A percentile compares a stretch with the other conserved stretches of the same genome.
phyloP scores from a whole-genome alignment of 1,140 invertebrate species.

The Diachasmimorpha longicaudata region DNA sequence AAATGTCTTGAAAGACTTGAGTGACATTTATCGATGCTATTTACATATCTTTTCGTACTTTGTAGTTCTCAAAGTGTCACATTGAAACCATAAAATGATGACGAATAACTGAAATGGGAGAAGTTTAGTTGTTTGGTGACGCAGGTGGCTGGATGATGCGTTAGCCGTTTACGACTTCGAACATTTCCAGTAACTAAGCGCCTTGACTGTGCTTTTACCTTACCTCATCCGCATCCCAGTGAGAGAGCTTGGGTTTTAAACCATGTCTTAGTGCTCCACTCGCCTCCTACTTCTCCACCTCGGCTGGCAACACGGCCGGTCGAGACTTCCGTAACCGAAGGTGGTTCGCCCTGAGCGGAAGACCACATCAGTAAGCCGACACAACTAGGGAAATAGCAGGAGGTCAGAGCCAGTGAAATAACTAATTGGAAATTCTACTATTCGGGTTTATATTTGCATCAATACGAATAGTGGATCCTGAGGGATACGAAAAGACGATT shows the following conservation, averaged over 20 bases:
- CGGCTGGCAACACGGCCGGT: neutral
- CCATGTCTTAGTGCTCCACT: neutral
- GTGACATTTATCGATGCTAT: neutral
- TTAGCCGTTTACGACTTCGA: slow-evolving; percentile 28
- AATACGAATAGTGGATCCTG: slow-evolving; percentile 18
- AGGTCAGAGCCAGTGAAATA: slow-evolving; percentile 27
- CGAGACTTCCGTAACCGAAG: neutral
- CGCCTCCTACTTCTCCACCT: too few species aligned
- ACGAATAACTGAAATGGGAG: slow-evolving; percentile 13
- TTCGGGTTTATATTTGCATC: slow-evolving; percentile 30
- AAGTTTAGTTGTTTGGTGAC: slow-evolving; percentile 28
- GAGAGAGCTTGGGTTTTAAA: neutral
- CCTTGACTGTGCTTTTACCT: slow-evolving; percentile 3
- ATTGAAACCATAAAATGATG: slow-evolving; percentile 7
- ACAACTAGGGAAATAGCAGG: slow-evolving; percentile 25
- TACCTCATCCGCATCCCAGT: slow-evolving; percentile 16
- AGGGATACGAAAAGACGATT: neutral
- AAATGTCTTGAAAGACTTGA: neutral
- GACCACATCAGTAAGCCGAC: slow-evolving; percentile 31
- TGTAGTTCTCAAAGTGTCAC: neutral
- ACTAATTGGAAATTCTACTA: slow-evolving; percentile 37
- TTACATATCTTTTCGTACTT: neutral
- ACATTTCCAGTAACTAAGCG: slow-evolving; percentile 35
- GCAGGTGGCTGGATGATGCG: slow-evolving; percentile 20
- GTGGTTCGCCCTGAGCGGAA: neutral